A percentile compares a stretch with the other conserved stretches of the same genome.
phyloP scores from a whole-genome alignment of 2,888 invertebrate genomes.

The Panzeria rudis region DNA sequence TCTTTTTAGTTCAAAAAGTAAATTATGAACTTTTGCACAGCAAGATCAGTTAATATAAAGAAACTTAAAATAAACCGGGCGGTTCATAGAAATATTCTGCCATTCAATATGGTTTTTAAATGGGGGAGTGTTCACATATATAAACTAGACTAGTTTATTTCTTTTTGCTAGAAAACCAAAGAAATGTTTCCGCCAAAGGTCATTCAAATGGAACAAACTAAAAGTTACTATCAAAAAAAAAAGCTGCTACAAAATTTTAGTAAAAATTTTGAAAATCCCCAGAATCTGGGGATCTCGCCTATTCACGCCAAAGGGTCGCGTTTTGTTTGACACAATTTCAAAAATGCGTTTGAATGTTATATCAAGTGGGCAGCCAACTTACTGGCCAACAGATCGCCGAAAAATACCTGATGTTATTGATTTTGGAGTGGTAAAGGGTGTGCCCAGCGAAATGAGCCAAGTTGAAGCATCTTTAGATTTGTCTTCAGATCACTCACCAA shows the following conservation, averaged over 20 bases:
- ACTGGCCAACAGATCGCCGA: too few relatives aligned
- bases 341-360: too few relatives aligned
- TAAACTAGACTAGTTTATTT: slow-evolving; percentile 17
- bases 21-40: slow-evolving; percentile 22
- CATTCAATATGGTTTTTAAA: not conserved
- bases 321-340: too few relatives aligned
- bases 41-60: slow-evolving; percentile 9
- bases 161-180: not conserved
- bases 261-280: too few relatives aligned
- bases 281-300: too few relatives aligned
- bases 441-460: too few relatives aligned
- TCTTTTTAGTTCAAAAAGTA: not conserved
- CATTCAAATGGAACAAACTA: not conserved
- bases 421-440: too few relatives aligned
- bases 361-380: too few relatives aligned
- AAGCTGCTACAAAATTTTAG: not conserved
- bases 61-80: not conserved
- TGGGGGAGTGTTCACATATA: slow-evolving; percentile 11
- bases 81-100: not conserved
- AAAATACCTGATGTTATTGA: too few relatives aligned
- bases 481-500: too few relatives aligned
- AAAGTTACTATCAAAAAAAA: not conserved
- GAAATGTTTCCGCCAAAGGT: slow-evolving; percentile 18
- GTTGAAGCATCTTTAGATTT: too few relatives aligned
- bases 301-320: too few relatives aligned